A percentile compares a stretch with the other conserved stretches of the same genome.
phyloP scores from a whole-genome alignment of 1,140 invertebrate genomes.

The Centruroides sculpturatus region DNA sequence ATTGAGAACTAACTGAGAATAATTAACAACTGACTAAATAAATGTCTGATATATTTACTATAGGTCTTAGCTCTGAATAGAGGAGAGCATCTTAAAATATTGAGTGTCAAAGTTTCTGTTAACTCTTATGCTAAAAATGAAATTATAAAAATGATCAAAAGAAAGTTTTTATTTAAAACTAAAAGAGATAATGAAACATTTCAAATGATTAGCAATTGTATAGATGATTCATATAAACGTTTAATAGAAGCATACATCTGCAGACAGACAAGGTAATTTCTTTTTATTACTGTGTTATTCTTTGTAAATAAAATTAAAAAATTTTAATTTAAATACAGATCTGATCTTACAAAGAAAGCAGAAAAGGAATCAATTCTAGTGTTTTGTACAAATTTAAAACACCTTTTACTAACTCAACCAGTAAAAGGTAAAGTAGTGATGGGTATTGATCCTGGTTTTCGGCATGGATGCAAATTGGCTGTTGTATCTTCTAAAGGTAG shows the following conservation, averaged over 20 bases:
- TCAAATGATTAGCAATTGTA: constrained; percentile 34
- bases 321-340: constrained; percentile 25
- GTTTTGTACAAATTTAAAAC: constrained; percentile 68
- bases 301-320: no score
- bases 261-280: constrained; percentile 24
- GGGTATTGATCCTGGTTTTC: constrained; percentile 74
- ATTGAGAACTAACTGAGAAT: no score
- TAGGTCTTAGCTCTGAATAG: constrained; percentile 68
- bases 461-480: constrained; percentile 70
- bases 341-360: constrained; percentile 55
- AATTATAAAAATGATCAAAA: constrained; percentile 28
- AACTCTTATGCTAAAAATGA: constrained; percentile 43
- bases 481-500: constrained; percentile 39
- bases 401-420: constrained; percentile 59
- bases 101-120: constrained; percentile 56
- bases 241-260: constrained; percentile 30
- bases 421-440: constrained; percentile 61
- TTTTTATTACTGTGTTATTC: background rate
- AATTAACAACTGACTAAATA: no score
- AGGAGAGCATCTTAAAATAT: constrained; percentile 60
- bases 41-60: no score
- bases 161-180: constrained; percentile 36
- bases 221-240: constrained; percentile 42
- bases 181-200: constrained; percentile 27
- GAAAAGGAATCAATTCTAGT: constrained; percentile 66